Percentiles rank a stretch among this genome's conserved stretches.
Conservation (phyloP, 2,888 invertebrate genomes). For the Tuberolachnus salignus region DNA sequence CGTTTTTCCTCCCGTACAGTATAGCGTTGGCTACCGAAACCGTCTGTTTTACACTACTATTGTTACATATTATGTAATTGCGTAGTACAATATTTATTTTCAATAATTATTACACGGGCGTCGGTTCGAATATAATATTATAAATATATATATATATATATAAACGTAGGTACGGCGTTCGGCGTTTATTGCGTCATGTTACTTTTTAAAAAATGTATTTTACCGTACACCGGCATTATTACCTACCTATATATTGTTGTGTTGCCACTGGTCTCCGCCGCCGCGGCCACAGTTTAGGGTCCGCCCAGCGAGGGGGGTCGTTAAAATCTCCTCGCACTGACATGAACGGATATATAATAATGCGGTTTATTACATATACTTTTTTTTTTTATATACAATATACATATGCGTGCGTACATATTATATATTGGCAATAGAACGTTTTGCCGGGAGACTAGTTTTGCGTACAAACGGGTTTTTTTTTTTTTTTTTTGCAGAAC, state of each 20-base stretch:
- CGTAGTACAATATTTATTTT: too few relatives aligned
- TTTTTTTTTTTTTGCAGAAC: not conserved
- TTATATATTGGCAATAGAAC: not conserved
- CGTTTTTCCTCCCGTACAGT: too few relatives aligned
- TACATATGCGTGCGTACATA: not conserved
- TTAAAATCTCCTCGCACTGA: conserved; percentile 13
- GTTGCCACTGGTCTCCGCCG: not conserved
- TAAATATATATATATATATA: too few relatives aligned
- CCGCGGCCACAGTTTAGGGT: not conserved
- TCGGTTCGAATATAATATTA: too few relatives aligned
- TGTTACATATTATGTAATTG: too few relatives aligned
- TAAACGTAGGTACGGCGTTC: too few relatives aligned
- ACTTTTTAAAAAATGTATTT: too few relatives aligned
- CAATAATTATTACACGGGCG: too few relatives aligned
- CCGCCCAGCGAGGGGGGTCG: not conserved
- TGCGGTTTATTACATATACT: not conserved
- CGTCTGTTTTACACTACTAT: too few relatives aligned
- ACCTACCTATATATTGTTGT: not conserved
- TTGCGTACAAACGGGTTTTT: not conserved
- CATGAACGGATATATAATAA: not conserved
- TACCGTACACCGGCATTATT: not conserved
- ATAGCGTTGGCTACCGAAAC: too few relatives aligned
- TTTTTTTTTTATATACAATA: too few relatives aligned
- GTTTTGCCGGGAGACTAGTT: conserved; percentile 31
- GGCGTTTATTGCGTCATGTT: too few relatives aligned